Conservation (phyloP, 2,888 invertebrate species). For the Napeogenes sylphis region DNA sequence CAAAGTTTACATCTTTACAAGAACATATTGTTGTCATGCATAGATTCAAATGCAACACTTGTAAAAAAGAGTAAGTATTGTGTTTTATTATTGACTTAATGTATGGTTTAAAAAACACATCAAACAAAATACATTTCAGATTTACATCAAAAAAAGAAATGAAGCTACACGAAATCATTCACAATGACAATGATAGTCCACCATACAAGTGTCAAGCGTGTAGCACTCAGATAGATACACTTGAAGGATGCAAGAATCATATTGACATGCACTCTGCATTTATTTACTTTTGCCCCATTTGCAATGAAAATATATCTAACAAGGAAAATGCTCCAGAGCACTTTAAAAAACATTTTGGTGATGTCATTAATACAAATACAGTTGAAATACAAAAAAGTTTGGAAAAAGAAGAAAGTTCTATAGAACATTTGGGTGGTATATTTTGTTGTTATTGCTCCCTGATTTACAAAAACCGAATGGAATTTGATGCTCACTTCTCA, state of each 20-base stretch:
- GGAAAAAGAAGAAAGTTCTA: slow-evolving; percentile 59
- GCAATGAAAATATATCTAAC: slow-evolving; percentile 46
- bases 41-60: slow-evolving; percentile 51
- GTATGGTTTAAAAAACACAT: neutral
- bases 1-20: slow-evolving; percentile 50
- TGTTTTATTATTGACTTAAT: neutral
- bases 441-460: slow-evolving; percentile 75
- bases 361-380: slow-evolving; percentile 35
- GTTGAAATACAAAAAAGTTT: slow-evolving; percentile 41
- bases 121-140: slow-evolving; percentile 39
- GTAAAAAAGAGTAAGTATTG: slow-evolving; percentile 58
- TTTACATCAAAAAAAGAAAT: slow-evolving; percentile 58
- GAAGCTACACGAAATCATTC: slow-evolving; percentile 54
- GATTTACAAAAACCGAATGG: slow-evolving; percentile 66
- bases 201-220: slow-evolving; percentile 59
- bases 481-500: slow-evolving; percentile 75
- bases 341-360: slow-evolving; percentile 56
- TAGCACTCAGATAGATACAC: slow-evolving; percentile 43
- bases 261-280: slow-evolving; percentile 54
- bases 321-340: slow-evolving; percentile 50
- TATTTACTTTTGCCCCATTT: slow-evolving; percentile 61
- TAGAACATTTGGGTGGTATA: slow-evolving; percentile 63
- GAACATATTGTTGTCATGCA: slow-evolving; percentile 55
- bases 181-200: slow-evolving; percentile 49
- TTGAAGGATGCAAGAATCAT: slow-evolving; percentile 56